A percentile compares a stretch with the other conserved stretches of the same genome.
phyloP scores from a whole-genome alignment of 2,113 vertebrate species.

The Coptodon rendalli region DNA sequence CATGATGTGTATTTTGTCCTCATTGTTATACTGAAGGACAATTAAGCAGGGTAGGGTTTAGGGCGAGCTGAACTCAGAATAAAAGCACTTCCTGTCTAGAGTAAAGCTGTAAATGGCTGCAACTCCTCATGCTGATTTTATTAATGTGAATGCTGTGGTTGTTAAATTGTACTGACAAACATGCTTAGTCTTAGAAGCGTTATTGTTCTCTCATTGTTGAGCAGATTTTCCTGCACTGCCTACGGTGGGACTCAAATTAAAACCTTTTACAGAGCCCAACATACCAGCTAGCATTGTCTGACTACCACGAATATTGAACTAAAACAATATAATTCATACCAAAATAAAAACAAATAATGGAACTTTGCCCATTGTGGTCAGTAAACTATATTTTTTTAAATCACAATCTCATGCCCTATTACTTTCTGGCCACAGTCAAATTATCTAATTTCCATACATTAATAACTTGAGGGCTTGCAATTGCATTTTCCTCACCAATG shows the following conservation, averaged over 20 bases:
- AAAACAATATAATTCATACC: background rate
- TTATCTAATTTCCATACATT: background rate
- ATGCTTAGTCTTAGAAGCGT: background rate
- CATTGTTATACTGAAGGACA: background rate
- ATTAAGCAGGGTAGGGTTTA: background rate
- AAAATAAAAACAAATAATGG: background rate
- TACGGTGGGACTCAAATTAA: background rate
- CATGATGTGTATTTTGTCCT: background rate
- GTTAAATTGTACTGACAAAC: background rate
- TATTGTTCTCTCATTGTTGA: background rate
- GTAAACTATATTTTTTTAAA: too few relatives aligned
- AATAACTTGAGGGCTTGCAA: background rate
- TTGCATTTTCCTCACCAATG: background rate
- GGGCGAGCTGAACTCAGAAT: background rate
- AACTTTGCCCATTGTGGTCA: background rate
- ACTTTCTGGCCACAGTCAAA: background rate
- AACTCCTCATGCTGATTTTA: background rate
- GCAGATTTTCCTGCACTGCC: rapidly evolving
- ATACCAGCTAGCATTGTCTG: background rate
- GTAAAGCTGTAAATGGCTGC: background rate
- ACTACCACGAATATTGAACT: background rate
- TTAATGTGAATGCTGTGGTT: background rate
- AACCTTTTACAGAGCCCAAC: background rate
- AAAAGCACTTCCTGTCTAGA: background rate
- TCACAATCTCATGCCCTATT: background rate